Conservation (phyloP, 1,140 invertebrate species). For the Leptinotarsa texana region DNA sequence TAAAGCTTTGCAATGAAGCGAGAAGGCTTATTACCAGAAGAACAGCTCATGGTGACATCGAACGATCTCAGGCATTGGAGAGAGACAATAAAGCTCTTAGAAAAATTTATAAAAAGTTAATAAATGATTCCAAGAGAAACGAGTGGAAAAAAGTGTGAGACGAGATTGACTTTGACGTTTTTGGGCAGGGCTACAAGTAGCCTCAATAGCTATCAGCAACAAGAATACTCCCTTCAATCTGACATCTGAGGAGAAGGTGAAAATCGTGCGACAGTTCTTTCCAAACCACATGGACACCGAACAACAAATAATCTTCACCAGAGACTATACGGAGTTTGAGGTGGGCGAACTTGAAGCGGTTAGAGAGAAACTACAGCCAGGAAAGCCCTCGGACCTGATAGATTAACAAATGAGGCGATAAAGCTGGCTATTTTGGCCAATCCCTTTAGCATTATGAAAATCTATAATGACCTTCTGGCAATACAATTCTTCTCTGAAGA, state of each 20-base stretch:
- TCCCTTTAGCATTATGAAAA: not conserved
- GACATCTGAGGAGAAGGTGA: not conserved
- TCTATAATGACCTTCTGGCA: not conserved
- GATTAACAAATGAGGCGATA: not conserved
- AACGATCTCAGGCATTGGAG: not conserved
- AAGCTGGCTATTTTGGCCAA: not conserved
- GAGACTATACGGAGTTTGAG: not conserved
- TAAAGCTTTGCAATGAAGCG: not conserved
- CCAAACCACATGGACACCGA: not conserved
- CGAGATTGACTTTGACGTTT: not conserved
- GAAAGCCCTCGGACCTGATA: not conserved
- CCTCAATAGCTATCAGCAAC: not conserved
- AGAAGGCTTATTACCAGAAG: not conserved
- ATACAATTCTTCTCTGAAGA: conserved; percentile 1
- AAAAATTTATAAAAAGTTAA: not conserved
- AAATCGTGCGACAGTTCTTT: not conserved
- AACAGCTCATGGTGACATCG: not conserved
- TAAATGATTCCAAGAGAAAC: not conserved
- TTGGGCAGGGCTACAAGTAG: not conserved
- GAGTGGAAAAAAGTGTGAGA: not conserved
- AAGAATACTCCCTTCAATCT: not conserved
- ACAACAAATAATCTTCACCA: not conserved
- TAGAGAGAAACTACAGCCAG: not conserved
- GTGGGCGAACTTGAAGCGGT: not conserved
- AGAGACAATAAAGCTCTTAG: not conserved